Evolutionary conservation across 2,113 vertebrate genomes (phyloP).

Genomic region (Asarcornis scutulata): DNA sequence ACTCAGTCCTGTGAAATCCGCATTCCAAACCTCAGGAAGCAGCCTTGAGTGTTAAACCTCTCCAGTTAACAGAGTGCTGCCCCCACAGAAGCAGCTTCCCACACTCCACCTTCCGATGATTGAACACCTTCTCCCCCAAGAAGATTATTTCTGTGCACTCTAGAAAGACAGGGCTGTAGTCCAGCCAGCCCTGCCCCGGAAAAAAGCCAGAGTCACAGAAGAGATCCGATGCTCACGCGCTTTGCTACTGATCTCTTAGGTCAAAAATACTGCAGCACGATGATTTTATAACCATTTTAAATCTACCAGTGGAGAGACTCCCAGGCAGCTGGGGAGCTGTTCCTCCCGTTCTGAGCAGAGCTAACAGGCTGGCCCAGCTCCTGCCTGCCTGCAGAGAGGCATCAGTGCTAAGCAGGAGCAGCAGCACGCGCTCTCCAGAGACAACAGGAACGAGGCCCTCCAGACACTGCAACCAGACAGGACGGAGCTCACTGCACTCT

Average conservation of each 20-base stretch:
- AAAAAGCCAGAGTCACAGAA: neutral
- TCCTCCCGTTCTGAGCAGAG: neutral
- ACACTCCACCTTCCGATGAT: neutral
- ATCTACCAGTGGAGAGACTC: neutral
- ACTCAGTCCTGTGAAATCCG: neutral
- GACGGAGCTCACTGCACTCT: neutral
- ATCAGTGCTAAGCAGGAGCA: neutral
- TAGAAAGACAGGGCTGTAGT: neutral
- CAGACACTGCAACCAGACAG: rapidly evolving
- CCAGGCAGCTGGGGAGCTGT: neutral
- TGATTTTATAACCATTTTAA: neutral
- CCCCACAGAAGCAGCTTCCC: neutral
- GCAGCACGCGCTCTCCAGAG: neutral
- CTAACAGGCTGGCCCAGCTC: neutral
- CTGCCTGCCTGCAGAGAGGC: neutral
- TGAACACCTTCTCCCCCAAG: neutral
- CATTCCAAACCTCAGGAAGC: neutral
- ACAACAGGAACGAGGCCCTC: neutral
- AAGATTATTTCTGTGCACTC: neutral
- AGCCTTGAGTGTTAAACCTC: neutral
- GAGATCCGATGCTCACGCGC: neutral
- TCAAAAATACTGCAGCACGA: neutral
- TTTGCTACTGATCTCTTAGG: neutral
- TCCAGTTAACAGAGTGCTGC: neutral
- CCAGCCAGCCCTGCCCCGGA: neutral